Percentiles rank a stretch among this genome's conserved stretches.
phyloP scores from a whole-genome alignment of 2,113 vertebrate genomes.

The Melospiza melodia region DNA sequence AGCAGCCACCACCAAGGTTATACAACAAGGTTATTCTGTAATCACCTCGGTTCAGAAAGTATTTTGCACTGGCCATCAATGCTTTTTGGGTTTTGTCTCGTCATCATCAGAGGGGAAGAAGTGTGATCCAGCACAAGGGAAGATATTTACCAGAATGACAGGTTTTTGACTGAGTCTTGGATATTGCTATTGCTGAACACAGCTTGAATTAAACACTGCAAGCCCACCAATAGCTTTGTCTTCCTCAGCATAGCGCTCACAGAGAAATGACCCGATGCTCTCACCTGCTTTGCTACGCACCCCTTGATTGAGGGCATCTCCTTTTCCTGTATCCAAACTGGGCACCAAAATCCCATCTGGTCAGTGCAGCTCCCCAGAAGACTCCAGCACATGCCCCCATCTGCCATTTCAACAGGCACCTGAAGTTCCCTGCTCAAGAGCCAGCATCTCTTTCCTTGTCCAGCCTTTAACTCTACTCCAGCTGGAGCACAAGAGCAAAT shows the following conservation, averaged over 20 bases:
- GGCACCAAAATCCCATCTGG: not conserved
- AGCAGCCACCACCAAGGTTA: not conserved
- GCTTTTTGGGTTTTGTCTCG: not conserved
- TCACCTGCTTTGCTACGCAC: accelerated
- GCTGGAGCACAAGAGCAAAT: not conserved
- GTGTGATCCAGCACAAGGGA: not conserved
- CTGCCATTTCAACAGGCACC: not conserved
- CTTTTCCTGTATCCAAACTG: accelerated
- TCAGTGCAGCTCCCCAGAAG: not conserved
- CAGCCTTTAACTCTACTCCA: not conserved
- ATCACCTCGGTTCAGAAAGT: not conserved
- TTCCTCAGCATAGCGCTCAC: accelerated
- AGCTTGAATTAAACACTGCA: not conserved
- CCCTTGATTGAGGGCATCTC: accelerated
- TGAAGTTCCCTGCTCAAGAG: not conserved
- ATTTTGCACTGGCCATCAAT: not conserved
- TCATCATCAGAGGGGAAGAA: not conserved
- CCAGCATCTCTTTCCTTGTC: not conserved
- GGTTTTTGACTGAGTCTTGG: not conserved
- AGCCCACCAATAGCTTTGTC: not conserved
- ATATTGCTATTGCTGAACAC: not conserved
- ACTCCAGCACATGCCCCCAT: not conserved
- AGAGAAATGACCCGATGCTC: not conserved
- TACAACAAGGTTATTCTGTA: not conserved
- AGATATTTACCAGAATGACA: not conserved